Conservation (phyloP, 2,888 invertebrate species). For the Caradrina clavipalpis region DNA sequence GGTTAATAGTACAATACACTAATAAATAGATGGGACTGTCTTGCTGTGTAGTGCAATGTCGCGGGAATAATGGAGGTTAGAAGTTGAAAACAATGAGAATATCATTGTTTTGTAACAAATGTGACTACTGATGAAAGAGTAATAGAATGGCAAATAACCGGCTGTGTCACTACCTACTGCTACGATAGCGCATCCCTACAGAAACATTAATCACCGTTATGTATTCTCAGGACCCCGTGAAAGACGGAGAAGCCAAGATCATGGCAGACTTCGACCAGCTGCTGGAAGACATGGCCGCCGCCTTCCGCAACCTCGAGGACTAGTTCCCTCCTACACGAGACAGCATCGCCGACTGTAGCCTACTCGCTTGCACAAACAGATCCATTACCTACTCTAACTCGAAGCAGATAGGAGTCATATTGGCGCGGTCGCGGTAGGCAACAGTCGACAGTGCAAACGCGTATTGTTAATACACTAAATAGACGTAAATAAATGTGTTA, state of each 20-base stretch:
- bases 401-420: slow-evolving; percentile 36
- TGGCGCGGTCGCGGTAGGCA: slow-evolving; percentile 29
- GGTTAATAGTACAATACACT: too few species aligned
- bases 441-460: slow-evolving; percentile 38
- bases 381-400: slow-evolving; percentile 12
- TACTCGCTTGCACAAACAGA: slow-evolving; percentile 40
- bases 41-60: too few species aligned
- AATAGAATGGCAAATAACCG: too few species aligned
- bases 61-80: too few species aligned
- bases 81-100: too few species aligned
- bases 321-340: slow-evolving; percentile 84
- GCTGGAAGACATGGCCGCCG: slow-evolving; percentile 98
- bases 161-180: neutral
- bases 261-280: slow-evolving; percentile 99
- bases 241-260: slow-evolving; percentile 99
- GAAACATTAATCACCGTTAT: neutral
- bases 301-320: slow-evolving; percentile 99
- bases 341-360: slow-evolving; percentile 9
- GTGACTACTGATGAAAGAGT: too few species aligned
- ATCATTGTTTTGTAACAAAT: too few species aligned
- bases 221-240: slow-evolving; percentile 96
- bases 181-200: too few species aligned
- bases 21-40: too few species aligned
- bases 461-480: slow-evolving; percentile 72
- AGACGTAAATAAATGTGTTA: slow-evolving; percentile 73